phyloP scores from a whole-genome alignment of 2,113 vertebrate species.

The Ctenomys sociabilis region DNA sequence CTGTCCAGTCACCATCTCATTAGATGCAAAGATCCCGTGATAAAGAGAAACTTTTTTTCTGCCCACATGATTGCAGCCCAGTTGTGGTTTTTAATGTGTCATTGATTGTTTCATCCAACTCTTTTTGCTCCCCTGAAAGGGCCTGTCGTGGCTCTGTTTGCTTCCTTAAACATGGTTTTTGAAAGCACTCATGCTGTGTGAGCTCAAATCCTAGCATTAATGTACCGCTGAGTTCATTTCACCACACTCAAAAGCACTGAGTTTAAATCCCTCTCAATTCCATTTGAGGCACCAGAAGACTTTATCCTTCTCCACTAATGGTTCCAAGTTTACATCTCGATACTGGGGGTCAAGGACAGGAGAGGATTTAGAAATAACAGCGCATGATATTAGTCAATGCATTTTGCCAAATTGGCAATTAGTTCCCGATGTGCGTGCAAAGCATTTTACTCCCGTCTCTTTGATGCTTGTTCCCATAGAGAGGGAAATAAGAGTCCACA shows the following conservation, averaged over 20 bases:
- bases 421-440: constrained; percentile 60
- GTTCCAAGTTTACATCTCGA: constrained; percentile 89
- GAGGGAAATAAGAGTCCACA: constrained; percentile 8
- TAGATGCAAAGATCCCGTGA: constrained; percentile 70
- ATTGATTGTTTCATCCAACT: constrained; percentile 84
- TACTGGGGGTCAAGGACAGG: constrained; percentile 88
- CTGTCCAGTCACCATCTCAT: constrained; percentile 71
- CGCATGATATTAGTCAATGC: constrained; percentile 82
- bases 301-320: constrained; percentile 87
- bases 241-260: constrained; percentile 86
- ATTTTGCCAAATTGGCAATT: constrained; percentile 85
- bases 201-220: constrained; percentile 89
- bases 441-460: constrained; percentile 78
- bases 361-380: constrained; percentile 89
- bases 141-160: constrained; percentile 85
- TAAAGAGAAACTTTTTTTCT: constrained; percentile 69
- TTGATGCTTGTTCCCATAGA: constrained; percentile 76
- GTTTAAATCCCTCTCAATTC: constrained; percentile 89
- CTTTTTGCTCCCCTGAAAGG: constrained; percentile 85
- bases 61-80: constrained; percentile 70
- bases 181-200: constrained; percentile 88
- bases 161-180: constrained; percentile 85
- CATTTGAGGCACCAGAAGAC: constrained; percentile 86
- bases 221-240: constrained; percentile 89
- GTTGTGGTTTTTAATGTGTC: constrained; percentile 79